A percentile compares a stretch with the other conserved stretches of the same genome.
Conservation (phyloP, 2,888 invertebrate species). For the Brenthis hecate region DNA sequence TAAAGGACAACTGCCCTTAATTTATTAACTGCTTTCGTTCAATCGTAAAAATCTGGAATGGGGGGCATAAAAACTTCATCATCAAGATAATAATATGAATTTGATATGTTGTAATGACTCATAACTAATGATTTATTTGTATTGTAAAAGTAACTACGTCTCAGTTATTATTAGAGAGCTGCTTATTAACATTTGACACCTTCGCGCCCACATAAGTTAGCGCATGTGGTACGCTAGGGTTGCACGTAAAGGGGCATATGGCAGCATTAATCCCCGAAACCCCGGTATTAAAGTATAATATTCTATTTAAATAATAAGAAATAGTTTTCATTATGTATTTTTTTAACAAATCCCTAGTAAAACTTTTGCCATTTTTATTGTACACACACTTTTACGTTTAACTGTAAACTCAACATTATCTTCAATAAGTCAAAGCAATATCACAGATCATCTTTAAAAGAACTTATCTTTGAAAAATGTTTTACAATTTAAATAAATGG, state of each 20-base stretch:
- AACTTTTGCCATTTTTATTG: no score
- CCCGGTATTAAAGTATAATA: no score
- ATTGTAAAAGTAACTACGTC: not conserved
- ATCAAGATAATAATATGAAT: no score
- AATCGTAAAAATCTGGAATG: constrained; percentile 6
- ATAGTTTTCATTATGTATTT: no score
- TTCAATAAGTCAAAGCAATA: constrained; percentile 1
- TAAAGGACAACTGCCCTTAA: no score
- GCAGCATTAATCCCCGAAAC: no score
- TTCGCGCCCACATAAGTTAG: constrained; percentile 39
- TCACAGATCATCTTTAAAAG: constrained; percentile 6
- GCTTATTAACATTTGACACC: constrained; percentile 56
- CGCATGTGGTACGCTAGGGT: constrained; percentile 23
- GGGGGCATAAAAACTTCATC: not conserved
- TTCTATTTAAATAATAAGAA: no score
- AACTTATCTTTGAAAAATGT: constrained; percentile 15
- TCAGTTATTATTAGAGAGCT: constrained; percentile 41
- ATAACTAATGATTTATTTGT: constrained; percentile 5
- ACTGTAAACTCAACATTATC: not conserved
- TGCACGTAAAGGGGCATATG: not conserved
- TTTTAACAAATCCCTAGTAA: no score
- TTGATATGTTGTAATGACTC: no score
- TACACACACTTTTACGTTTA: no score
- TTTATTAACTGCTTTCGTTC: no score
- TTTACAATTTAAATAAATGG: constrained; percentile 21